Conservation (phyloP, 2,113 vertebrate species). For the Boleophthalmus pectinirostris region DNA sequence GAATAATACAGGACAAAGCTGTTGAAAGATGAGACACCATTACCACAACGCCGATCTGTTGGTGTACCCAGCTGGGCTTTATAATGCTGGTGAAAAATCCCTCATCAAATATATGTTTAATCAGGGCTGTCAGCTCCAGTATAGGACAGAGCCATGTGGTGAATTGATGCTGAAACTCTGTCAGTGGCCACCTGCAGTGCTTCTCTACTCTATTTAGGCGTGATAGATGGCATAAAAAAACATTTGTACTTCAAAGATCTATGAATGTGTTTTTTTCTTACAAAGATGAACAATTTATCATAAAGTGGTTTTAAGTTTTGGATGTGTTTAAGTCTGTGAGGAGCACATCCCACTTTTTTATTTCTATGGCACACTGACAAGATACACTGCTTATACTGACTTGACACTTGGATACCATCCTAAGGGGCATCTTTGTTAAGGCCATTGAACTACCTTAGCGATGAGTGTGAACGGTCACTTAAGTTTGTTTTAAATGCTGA, state of each 20-base stretch:
- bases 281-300: too few species aligned
- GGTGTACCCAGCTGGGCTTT: slow-evolving; percentile 20
- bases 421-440: too few species aligned
- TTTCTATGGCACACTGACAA: too few species aligned
- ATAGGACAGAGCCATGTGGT: slow-evolving; percentile 6
- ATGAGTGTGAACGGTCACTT: too few species aligned
- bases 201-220: slow-evolving; percentile 39
- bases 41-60: slow-evolving; percentile 5
- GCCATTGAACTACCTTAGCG: too few species aligned
- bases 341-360: too few species aligned
- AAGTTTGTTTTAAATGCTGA: too few species aligned
- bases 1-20: slow-evolving; percentile 10
- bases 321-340: too few species aligned
- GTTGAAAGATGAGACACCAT: slow-evolving; percentile 18
- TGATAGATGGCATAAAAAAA: slow-evolving; percentile 38
- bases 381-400: too few species aligned
- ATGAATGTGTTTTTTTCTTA: slow-evolving; percentile 42
- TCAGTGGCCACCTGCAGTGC: slow-evolving; percentile 24
- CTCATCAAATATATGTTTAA: slow-evolving; percentile 41
- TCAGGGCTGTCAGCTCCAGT: slow-evolving; percentile 30
- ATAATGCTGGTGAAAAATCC: slow-evolving; percentile 8
- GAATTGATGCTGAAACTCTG: slow-evolving; percentile 26
- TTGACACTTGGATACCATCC: too few species aligned
- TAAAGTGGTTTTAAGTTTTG: slow-evolving; percentile 23
- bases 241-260: slow-evolving; percentile 40